Conservation (phyloP, 2,113 vertebrate species). For the Aegotheles bennettii region DNA sequence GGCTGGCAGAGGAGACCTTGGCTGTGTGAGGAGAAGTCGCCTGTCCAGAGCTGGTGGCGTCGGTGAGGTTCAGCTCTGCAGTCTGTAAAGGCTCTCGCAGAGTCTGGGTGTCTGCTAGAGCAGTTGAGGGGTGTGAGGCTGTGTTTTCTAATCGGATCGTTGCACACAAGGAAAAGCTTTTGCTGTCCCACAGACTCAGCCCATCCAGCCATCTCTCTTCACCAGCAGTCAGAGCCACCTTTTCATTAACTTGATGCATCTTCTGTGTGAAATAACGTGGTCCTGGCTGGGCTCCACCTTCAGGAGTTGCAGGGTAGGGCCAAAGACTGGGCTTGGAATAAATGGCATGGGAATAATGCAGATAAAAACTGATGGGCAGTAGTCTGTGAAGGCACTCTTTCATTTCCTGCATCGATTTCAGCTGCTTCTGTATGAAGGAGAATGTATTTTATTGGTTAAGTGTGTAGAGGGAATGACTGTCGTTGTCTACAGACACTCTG, state of each 20-base stretch:
- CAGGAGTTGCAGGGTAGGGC: neutral
- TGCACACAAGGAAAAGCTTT: neutral
- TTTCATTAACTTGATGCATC: neutral
- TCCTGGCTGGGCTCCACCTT: neutral
- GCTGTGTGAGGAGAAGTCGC: neutral
- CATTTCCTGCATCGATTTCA: neutral
- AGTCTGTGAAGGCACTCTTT: neutral
- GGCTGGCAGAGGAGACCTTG: neutral
- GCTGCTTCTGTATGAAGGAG: neutral
- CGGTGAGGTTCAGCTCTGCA: neutral
- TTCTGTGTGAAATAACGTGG: fast-evolving
- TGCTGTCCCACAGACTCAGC: neutral
- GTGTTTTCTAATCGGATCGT: neutral
- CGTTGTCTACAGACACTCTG: neutral
- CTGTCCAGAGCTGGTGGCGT: neutral
- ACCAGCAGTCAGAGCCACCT: neutral
- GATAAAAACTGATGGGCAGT: neutral
- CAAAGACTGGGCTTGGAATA: neutral
- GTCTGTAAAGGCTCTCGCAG: neutral
- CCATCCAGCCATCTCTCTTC: neutral
- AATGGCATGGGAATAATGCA: neutral
- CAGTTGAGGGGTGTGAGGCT: neutral
- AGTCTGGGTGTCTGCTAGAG: neutral
- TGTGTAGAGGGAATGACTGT: neutral
- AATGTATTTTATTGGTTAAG: neutral